Base-by-base conservation (phyloP, 2,797 vertebrate genomes). In the Xiphorhynchus erythropygius region DNA sequence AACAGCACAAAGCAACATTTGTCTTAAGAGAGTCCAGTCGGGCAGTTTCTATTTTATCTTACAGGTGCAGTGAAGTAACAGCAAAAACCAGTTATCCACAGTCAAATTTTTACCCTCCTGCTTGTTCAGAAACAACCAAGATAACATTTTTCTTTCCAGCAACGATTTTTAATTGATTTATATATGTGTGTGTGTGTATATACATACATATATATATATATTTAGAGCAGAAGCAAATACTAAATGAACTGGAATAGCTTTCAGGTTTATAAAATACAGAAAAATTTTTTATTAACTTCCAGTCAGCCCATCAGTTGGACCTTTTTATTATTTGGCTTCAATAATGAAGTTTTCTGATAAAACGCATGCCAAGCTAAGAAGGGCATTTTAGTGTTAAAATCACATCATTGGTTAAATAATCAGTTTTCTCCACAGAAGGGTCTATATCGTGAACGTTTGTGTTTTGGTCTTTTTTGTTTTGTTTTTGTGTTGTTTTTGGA, bases 51-150 rank as follows among this genome's bases (percentile, higher is more conserved):
- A 84, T 97, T 98, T 97, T 97, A 97, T 98, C 97, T 97, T 98
- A 98, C 98, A 98, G 98, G 98, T 98, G 98, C 97, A 97, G 81
- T 92, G 94, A 98, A 97, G 90, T 76, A 97, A 90, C 90, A 96
- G 71, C 63, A 67, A 95, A 91, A 94, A 49, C 13, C 78, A 94
- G 92, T 86, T 87, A 91, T 60, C 42, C 21, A 2, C 33, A 71
- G 84, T 76, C 90, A 89, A 90, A 81, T 67, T 89, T 78, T 92
- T 91, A 25, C 56, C 84, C 65, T 92, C 70, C 60, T 86, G 62
- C 69, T 93, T 94, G 44, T 76, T 86, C 88, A 91, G 83, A 55
- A 97, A 81, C 91, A 76, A 87, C 30, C 12, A 86, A 89, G 81
- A 84, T 35, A 41, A 28, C 30, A 30, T 91, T 95, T 87, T 94